Base-by-base conservation (phyloP, 1,140 invertebrate species). In the Lasioglossum baleicum region DNA sequence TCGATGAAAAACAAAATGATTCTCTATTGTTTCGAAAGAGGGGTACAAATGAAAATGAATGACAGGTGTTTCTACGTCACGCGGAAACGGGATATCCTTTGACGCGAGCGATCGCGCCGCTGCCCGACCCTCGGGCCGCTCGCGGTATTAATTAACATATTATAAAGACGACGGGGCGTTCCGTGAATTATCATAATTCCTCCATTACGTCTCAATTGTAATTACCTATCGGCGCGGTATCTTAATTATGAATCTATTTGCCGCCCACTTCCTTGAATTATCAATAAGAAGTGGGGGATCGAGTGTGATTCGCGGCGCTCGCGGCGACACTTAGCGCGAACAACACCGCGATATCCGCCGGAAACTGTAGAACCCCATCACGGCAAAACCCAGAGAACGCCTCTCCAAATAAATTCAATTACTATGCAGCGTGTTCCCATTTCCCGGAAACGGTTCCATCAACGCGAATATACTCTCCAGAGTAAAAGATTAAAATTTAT, bases 131-230 rank as follows among this genome's bases (percentile, higher is more conserved):
- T 20, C 10, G 75, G 67, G 26, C n/a, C 6, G 13, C 15, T 20
- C 10, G 15, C 63, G 51, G 11, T 76, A 69, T 71, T 63, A 77
- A 77, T 77, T 77, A 77, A 77, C 66, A 51, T 77, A 77, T 77
- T 77, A 70, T 20, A 71, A 61, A 51, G 56, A 77, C 67, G 17
- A 2, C 35, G 56, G 44, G 75, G 75, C 75, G 75, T 77, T 13
- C 44, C 56, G 3, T 3, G 44, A 70, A 77, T 77, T 70, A 77
- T 77, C 67, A 77, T 71, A 77, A 77, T 77, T 71, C 44, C 67
- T 20, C 58, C 15, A 71, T 77, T 77, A 77, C 75, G 31, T 63
- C 67, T 71, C 48, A 71, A 77, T 70, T 68, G 58, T 60, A 40
- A 63, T 70, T 70, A 63, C 58, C 58, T 48, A 13, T 20, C 35